These are phyloP conservation scores for Meleagris gallopavo DNA, from an alignment of 2,113 vertebrate genomes.

Conservation along the genomic window DNA sequence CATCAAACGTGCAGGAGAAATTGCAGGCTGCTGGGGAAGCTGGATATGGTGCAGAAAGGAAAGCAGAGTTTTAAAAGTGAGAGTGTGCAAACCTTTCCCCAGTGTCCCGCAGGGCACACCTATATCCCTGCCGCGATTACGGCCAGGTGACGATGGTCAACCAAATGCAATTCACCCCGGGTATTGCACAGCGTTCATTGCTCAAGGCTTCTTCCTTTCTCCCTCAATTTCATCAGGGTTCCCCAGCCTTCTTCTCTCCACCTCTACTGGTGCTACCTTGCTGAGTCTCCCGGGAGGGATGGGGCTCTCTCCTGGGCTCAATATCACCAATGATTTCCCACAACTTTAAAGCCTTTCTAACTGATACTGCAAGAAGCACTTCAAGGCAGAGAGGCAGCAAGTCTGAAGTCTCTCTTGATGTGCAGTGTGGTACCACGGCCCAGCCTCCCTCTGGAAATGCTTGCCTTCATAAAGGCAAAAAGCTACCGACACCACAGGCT, in stretches of 20 bases:
- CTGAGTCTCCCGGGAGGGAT: background rate
- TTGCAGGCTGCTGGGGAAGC: background rate
- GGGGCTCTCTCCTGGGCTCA: background rate
- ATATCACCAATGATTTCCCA: background rate
- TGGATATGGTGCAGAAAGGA: background rate
- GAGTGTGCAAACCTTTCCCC: background rate
- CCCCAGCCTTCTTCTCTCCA: no score
- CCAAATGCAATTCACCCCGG: no score
- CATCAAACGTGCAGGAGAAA: slow-evolving; percentile 75
- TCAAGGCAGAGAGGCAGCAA: background rate
- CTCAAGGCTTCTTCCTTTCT: background rate
- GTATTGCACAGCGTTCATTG: background rate
- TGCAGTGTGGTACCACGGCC: background rate
- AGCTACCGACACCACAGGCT: background rate
- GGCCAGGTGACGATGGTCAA: background rate
- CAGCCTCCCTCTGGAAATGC: background rate
- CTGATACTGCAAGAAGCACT: background rate
- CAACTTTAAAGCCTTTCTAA: background rate
- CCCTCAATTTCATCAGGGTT: background rate
- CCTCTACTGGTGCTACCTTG: background rate
- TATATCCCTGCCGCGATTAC: no score
- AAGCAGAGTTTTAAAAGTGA: background rate
- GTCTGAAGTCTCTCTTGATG: background rate
- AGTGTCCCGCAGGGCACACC: background rate
- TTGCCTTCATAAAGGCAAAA: background rate